These are phyloP conservation scores for Acromyrmex charruanus DNA, from an alignment of 1,140 invertebrate genomes.

Conservation along the genomic window DNA sequence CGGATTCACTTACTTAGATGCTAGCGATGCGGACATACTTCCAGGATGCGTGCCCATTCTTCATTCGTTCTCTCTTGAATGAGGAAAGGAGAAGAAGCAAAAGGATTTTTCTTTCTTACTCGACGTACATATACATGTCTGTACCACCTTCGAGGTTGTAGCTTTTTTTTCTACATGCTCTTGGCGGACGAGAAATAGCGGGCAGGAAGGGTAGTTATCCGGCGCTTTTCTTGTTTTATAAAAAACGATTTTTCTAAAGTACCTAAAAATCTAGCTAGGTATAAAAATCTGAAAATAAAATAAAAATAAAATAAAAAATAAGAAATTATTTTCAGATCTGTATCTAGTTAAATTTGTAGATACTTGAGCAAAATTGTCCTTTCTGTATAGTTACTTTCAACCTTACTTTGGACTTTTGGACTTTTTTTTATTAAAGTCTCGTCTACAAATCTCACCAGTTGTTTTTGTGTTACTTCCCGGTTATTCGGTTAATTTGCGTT, in stretches of 20 bases:
- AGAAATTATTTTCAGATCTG: too few species aligned
- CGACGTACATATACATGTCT: not conserved
- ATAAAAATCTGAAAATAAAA: too few species aligned
- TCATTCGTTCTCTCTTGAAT: constrained; percentile 27
- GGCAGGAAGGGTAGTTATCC: not conserved
- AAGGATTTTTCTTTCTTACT: constrained; percentile 29
- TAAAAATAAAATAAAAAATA: too few species aligned
- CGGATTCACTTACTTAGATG: constrained; percentile 19
- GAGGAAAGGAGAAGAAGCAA: constrained; percentile 11
- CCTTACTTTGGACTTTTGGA: not conserved
- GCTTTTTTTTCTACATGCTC: constrained; percentile 13
- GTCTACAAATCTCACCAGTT: constrained; percentile 22
- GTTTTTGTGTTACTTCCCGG: constrained; percentile 12
- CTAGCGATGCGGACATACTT: constrained; percentile 4
- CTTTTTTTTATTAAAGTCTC: not conserved
- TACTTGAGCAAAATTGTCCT: too few species aligned
- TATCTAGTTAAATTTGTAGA: too few species aligned
- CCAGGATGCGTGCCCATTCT: not conserved
- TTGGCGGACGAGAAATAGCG: not conserved
- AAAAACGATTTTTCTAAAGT: too few species aligned
- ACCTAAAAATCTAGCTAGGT: too few species aligned
- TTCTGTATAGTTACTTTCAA: not conserved
- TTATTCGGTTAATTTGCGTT: constrained; percentile 32
- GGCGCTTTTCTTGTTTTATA: not conserved
- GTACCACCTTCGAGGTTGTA: not conserved